These are phyloP conservation scores for Drosophila fuyamai DNA, from an alignment of 1,140 invertebrate genomes.

Conservation along the genomic window DNA sequence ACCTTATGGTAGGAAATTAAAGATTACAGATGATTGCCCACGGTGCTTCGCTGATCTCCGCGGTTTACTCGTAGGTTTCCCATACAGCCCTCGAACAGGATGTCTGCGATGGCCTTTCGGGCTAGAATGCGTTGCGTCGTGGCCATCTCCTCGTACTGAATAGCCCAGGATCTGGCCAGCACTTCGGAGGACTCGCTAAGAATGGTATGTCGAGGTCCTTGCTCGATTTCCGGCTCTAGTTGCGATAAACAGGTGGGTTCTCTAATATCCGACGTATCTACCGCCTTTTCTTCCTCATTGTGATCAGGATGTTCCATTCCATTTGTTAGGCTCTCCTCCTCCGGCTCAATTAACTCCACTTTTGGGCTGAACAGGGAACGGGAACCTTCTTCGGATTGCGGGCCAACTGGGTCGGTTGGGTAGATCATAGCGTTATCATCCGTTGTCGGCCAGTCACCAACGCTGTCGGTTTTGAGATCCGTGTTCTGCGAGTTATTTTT, in stretches of 20 bases:
- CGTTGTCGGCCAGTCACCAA: conserved; percentile 18
- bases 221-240: background rate
- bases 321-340: conserved; percentile 20
- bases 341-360: conserved; percentile 64
- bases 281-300: conserved; percentile 20
- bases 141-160: conserved; percentile 76
- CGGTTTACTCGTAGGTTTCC: conserved; percentile 75
- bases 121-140: conserved; percentile 73
- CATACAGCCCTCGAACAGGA: conserved; percentile 79
- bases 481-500: background rate
- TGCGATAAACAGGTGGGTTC: conserved; percentile 19
- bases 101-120: conserved; percentile 75
- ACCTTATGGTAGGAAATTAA: background rate
- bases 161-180: conserved; percentile 76
- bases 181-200: conserved; percentile 67
- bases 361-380: conserved; percentile 64
- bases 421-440: conserved; percentile 6
- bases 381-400: conserved; percentile 33
- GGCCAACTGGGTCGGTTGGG: background rate
- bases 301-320: conserved; percentile 4
- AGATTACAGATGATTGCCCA: conserved; percentile 39
- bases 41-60: conserved; percentile 31
- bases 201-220: background rate
- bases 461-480: conserved; percentile 31
- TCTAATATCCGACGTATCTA: background rate